A percentile compares a stretch with the other conserved stretches of the same genome.
phyloP scores from a whole-genome alignment of 2,113 vertebrate species.

The Grallaria varia region DNA sequence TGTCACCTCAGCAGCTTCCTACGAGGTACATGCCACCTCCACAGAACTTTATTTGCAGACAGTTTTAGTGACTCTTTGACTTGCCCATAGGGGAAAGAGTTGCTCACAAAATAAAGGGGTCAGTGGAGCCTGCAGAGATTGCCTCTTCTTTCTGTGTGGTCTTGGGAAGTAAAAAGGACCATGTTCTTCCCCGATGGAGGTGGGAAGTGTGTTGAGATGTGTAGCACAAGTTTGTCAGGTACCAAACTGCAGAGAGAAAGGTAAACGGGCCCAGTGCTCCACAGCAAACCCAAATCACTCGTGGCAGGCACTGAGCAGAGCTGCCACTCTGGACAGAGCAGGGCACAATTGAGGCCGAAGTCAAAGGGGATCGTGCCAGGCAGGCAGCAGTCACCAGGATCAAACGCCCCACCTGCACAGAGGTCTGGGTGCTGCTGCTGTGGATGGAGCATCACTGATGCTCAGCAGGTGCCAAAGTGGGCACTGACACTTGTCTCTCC shows the following conservation, averaged over 20 bases:
- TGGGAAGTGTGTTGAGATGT: not conserved
- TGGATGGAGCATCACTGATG: not conserved
- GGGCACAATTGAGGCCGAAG: not conserved
- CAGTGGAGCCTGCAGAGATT: not conserved
- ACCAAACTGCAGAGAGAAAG: not conserved
- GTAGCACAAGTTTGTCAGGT: not conserved
- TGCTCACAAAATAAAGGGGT: not conserved
- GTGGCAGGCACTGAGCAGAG: not conserved
- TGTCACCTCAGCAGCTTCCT: not conserved
- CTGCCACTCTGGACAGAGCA: not conserved
- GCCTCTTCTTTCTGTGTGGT: not conserved
- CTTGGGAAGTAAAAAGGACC: not conserved
- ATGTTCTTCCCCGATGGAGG: not conserved
- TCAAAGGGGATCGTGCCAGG: not conserved
- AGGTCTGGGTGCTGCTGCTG: not conserved
- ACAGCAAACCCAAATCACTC: not conserved
- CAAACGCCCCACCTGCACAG: fast-evolving
- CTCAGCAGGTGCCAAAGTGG: not conserved
- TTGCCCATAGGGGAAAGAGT: not conserved
- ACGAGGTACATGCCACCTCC: not conserved
- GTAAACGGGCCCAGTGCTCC: not conserved
- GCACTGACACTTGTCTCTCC: not conserved
- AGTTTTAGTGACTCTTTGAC: not conserved
- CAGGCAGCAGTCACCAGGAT: not conserved
- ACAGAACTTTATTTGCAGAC: not conserved